Conservation (phyloP, 2,888 invertebrate species). For the Caenorhabditis sinica region DNA sequence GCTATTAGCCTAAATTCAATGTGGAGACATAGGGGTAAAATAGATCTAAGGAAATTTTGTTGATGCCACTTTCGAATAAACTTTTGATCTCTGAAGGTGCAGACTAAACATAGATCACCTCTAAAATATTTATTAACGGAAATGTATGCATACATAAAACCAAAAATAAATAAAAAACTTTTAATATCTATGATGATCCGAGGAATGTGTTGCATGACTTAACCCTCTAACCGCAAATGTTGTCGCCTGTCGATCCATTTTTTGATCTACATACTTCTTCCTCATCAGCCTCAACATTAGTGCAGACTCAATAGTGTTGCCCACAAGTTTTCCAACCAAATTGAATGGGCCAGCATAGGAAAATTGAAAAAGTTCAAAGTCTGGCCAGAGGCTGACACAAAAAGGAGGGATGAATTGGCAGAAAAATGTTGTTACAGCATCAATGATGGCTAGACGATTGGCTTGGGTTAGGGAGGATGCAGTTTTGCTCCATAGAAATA, state of each 20-base stretch:
- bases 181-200: constrained; percentile 22
- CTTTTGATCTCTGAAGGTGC: neutral
- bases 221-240: constrained; percentile 8
- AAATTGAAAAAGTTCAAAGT: constrained; percentile 43
- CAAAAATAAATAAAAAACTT: neutral
- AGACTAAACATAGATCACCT: constrained; percentile 7
- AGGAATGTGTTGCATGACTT: constrained; percentile 19
- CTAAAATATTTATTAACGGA: no score
- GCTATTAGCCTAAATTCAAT: no score
- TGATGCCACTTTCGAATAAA: no score
- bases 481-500: constrained; percentile 44
- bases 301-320: constrained; percentile 36
- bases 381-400: constrained; percentile 46
- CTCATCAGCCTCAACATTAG: constrained; percentile 37
- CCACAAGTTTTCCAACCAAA: constrained; percentile 46
- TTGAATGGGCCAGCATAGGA: constrained; percentile 51
- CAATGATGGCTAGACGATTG: constrained; percentile 27
- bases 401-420: constrained; percentile 53
- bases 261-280: neutral
- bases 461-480: constrained; percentile 19
- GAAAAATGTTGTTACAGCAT: constrained; percentile 42
- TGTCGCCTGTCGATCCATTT: neutral
- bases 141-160: neutral
- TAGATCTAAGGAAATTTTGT: neutral
- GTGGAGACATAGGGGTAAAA: neutral